Percentiles rank a stretch among this genome's conserved stretches.
Evolutionary conservation across 2,797 vertebrate species (phyloP).

Genomic region (Acipenser transmontanus): DNA sequence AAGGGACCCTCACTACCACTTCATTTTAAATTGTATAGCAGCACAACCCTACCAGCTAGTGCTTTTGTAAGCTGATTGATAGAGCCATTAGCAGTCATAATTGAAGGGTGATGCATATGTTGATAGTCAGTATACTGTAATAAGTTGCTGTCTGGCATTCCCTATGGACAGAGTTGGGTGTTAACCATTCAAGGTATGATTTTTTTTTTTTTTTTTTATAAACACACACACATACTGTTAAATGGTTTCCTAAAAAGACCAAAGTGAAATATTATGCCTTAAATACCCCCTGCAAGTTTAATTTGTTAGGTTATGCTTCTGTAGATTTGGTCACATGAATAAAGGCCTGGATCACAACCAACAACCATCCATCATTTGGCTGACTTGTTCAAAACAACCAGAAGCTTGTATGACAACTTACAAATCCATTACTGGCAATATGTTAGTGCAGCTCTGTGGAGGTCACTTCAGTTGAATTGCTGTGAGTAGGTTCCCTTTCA

Average conservation of each 20-base stretch:
- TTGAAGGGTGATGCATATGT: not conserved
- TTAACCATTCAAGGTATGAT: not conserved
- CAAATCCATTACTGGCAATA: conserved; percentile 8
- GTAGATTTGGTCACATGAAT: conserved; percentile 5
- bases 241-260: conserved; percentile 4
- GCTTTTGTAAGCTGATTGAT: conserved; percentile 3
- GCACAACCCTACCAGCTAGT: not conserved
- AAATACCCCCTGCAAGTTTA: not conserved
- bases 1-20: not conserved
- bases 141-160: not conserved
- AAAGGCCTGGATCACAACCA: not conserved
- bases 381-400: not conserved
- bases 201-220: too few relatives aligned
- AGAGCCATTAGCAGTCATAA: conserved; percentile 11
- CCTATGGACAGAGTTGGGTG: not conserved
- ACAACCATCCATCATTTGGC: not conserved
- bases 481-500: not conserved
- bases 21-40: not conserved
- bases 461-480: conserved; percentile 1
- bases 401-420: not conserved
- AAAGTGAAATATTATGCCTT: not conserved
- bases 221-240: not conserved
- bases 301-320: conserved; percentile 7
- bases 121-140: not conserved
- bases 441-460: conserved; percentile 1